Conservation (phyloP, 2,888 invertebrate species). For the Pristionchus fissidentatus region DNA sequence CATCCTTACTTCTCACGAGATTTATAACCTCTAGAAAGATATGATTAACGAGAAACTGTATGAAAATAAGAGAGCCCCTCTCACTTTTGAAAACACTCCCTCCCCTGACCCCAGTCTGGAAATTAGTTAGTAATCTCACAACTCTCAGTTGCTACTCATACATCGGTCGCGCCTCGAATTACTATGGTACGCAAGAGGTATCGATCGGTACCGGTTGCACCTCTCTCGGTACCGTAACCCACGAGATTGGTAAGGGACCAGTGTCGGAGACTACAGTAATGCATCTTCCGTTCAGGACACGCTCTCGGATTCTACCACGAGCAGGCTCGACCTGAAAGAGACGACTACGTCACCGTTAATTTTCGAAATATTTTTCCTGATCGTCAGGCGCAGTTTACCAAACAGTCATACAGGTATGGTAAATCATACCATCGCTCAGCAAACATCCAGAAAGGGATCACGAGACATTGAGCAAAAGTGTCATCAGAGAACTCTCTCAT, state of each 20-base stretch:
- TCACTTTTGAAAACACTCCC: too few relatives aligned
- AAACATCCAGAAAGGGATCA: not conserved
- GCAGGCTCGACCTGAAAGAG: slow-evolving; percentile 71
- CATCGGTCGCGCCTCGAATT: slow-evolving; percentile 60
- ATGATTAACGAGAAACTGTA: too few relatives aligned
- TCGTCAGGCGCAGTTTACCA: slow-evolving; percentile 66
- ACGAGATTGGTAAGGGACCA: slow-evolving; percentile 68
- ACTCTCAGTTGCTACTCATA: slow-evolving; percentile 69
- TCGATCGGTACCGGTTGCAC: slow-evolving; percentile 73
- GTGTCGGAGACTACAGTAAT: not conserved
- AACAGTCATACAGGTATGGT: slow-evolving; percentile 53
- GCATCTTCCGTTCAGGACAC: slow-evolving; percentile 63
- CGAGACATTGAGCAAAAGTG: too few relatives aligned
- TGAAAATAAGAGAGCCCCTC: too few relatives aligned
- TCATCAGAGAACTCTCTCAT: too few relatives aligned
- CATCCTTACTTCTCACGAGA: too few relatives aligned
- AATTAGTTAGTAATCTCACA: too few relatives aligned
- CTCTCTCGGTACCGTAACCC: slow-evolving; percentile 69
- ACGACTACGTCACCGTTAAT: slow-evolving; percentile 65
- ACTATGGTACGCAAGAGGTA: slow-evolving; percentile 61
- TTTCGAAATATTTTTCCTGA: slow-evolving; percentile 62
- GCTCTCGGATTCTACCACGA: slow-evolving; percentile 74
- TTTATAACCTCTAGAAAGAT: too few relatives aligned
- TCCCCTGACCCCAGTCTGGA: too few relatives aligned
- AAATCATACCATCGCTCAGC: not conserved